Evolutionary conservation across 2,113 vertebrate species (phyloP), one percentile per base, ranked within the genome.

Genomic region (Axis porcinus): DNA sequence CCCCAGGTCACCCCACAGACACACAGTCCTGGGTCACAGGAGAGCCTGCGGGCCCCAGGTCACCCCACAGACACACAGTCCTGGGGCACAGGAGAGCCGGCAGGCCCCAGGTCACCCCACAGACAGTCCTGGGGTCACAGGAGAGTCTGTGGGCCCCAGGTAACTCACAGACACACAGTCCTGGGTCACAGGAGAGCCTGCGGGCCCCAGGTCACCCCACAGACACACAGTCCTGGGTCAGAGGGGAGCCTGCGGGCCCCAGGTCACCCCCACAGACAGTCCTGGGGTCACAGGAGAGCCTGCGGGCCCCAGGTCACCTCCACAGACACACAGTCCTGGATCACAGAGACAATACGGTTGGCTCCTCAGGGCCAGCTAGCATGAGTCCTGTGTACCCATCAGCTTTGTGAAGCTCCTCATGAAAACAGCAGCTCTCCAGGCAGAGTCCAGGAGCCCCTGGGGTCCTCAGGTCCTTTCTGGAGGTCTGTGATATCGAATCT

Each of bases 341-440:
- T 50, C 47, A 52, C 78, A 81, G 30, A 17, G 79, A 82, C 30
- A 54, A 12, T 3, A 33, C 9, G 16, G 47, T 52, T 0, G 23
- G 60, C 36, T 36, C 47, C 28, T 55, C 21, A 8, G 25, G 21
- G 10, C 0, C 6, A 52, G 15, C 30, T 15, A 7, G 27, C 1
- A 9, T 19, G 52, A 40, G 2, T 2, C 81, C 50, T 12, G 7
- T 1, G 7, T 8, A 1, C 5, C 43, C 11, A 9, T 23, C 5
- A 14, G 91, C 55, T 45, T 14, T 50, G 1, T 14, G 25, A 82
- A 15, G 19, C 27, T 3, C 58, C 27, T 21, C 28, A 17, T 0
- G 16, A 33, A 55, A 43, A 16, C 43, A 8, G 62, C 3, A 14
- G 50, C 17, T 17, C 13, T 30, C 40, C 17, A 64, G 7, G 76